A percentile compares a stretch with the other conserved stretches of the same genome.
These are phyloP conservation scores for Pelobates fuscus DNA, from an alignment of 2,113 vertebrate species.

Conservation along the genomic window DNA sequence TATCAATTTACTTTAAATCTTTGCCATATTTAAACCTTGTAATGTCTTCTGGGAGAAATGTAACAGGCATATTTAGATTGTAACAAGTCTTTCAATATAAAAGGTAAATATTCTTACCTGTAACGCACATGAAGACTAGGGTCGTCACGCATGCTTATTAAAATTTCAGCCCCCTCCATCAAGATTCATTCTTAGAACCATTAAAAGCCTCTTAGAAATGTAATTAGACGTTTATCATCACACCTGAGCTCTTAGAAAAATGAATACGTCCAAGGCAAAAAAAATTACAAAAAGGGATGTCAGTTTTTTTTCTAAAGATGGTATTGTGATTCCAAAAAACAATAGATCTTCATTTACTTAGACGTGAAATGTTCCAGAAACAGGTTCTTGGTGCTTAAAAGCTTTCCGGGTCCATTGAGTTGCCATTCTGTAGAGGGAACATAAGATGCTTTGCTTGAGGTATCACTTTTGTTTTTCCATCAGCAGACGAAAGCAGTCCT, in stretches of 20 bases:
- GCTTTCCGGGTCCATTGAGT: slow-evolving; percentile 71
- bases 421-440: slow-evolving; percentile 88
- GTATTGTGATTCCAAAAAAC: slow-evolving; percentile 57
- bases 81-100: no score
- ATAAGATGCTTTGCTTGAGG: slow-evolving; percentile 88
- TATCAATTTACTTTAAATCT: no score
- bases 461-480: slow-evolving; percentile 62
- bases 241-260: slow-evolving; percentile 49
- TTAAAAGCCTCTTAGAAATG: no score
- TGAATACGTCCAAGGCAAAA: slow-evolving; percentile 56
- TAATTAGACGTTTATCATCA: no score
- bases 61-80: no score
- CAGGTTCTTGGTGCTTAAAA: slow-evolving; percentile 65
- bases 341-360: slow-evolving; percentile 47
- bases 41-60: no score
- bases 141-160: slow-evolving; percentile 83
- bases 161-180: slow-evolving; percentile 80
- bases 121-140: slow-evolving; percentile 89
- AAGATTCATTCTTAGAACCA: slow-evolving; percentile 78
- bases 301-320: slow-evolving; percentile 45
- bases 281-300: slow-evolving; percentile 28
- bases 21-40: no score
- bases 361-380: slow-evolving; percentile 59
- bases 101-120: slow-evolving; percentile 80
- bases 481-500: slow-evolving; percentile 70